Conservation (phyloP, 1,140 invertebrate genomes). For the Meloidogyne chitwoodi region DNA sequence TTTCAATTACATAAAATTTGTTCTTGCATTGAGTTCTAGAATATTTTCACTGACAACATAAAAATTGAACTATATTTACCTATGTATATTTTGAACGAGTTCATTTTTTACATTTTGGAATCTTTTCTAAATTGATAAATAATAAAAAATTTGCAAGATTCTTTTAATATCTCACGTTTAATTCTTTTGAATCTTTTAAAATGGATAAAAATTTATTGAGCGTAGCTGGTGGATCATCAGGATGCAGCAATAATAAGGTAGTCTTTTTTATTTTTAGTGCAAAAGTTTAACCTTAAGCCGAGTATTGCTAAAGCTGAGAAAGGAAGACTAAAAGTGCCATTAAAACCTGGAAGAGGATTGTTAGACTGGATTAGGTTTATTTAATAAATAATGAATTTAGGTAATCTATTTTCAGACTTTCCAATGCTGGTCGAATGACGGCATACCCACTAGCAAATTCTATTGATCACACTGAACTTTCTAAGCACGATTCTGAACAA, state of each 20-base stretch:
- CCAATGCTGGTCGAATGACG: conserved; percentile 22
- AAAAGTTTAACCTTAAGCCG: neutral
- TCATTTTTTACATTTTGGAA: too few relatives aligned
- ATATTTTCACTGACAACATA: too few relatives aligned
- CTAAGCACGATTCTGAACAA: conserved; percentile 39
- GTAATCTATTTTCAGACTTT: neutral
- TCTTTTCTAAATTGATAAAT: too few relatives aligned
- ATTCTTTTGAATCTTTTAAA: neutral
- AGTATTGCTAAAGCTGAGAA: neutral
- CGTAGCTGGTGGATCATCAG: neutral
- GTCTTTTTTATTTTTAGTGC: neutral
- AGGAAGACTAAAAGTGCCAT: conserved; percentile 18
- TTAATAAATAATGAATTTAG: neutral
- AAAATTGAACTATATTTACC: too few relatives aligned
- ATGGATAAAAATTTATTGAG: neutral
- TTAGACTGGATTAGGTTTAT: conserved; percentile 24
- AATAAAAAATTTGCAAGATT: too few relatives aligned
- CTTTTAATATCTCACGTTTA: too few relatives aligned
- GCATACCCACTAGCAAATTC: conserved; percentile 9
- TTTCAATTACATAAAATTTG: too few relatives aligned
- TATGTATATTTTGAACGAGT: too few relatives aligned
- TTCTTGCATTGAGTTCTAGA: too few relatives aligned
- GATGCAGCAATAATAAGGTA: neutral
- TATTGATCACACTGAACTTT: conserved; percentile 46
- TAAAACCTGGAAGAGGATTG: conserved; percentile 30